These are phyloP conservation scores for Neodiprion lecontei DNA, from an alignment of 1,140 invertebrate species.

Conservation along the genomic window DNA sequence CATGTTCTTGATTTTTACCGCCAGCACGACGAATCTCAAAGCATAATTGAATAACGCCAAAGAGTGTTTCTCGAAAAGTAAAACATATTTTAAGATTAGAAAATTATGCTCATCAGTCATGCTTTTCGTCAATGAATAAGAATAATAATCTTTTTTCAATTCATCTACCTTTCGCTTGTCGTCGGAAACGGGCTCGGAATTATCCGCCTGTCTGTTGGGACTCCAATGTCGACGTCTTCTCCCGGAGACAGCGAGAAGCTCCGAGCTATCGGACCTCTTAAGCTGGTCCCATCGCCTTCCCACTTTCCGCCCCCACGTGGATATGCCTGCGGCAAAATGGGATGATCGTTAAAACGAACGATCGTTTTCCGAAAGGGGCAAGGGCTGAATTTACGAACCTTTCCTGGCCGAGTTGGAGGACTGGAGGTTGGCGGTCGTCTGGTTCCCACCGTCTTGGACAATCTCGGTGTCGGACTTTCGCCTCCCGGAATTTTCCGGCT, in stretches of 20 bases:
- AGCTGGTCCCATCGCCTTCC: conserved; percentile 70
- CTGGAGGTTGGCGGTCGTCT: conserved; percentile 16
- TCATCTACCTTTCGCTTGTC: conserved; percentile 43
- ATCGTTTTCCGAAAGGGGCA: no score
- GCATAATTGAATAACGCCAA: no score
- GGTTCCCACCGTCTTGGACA: background rate
- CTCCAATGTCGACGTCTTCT: conserved; percentile 59
- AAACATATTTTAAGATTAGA: no score
- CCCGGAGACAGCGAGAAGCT: conserved; percentile 59
- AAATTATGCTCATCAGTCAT: background rate
- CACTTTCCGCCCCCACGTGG: conserved; percentile 72
- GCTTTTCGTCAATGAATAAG: conserved; percentile 11
- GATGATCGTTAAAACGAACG: no score
- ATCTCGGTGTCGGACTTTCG: background rate
- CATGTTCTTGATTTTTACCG: no score
- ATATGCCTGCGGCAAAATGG: conserved; percentile 57
- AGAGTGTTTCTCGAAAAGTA: no score
- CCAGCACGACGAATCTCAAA: no score
- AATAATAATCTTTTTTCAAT: conserved; percentile 13
- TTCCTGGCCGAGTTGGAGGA: conserved; percentile 33
- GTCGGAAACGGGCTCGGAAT: conserved; percentile 32
- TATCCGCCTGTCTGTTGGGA: conserved; percentile 48
- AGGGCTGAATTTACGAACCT: conserved; percentile 25
- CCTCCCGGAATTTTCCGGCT: background rate
- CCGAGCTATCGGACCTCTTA: conserved; percentile 66